These are phyloP conservation scores for Nomada ferruginata DNA, from an alignment of 2,888 invertebrate genomes.

Conservation along the genomic window DNA sequence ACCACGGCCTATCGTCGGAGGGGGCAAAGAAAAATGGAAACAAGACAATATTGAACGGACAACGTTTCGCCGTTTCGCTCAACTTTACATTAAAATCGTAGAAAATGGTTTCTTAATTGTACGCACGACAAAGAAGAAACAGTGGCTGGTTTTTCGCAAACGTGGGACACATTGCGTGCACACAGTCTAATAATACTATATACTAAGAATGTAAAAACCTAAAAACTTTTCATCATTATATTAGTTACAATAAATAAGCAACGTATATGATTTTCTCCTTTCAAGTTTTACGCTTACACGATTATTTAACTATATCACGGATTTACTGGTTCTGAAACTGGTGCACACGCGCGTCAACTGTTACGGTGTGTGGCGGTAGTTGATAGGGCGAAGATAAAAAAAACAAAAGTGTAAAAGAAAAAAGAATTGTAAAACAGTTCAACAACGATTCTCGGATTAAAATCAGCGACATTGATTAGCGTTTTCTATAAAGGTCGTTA, in stretches of 20 bases:
- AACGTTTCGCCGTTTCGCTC: slow-evolving; percentile 11
- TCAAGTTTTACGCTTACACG: slow-evolving; percentile 72
- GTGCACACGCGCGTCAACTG: slow-evolving; percentile 53
- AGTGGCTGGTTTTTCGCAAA: slow-evolving; percentile 23
- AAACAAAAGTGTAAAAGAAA: background rate
- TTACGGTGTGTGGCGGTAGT: slow-evolving; percentile 48
- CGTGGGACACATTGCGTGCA: slow-evolving; percentile 49
- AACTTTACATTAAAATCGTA: slow-evolving; percentile 26
- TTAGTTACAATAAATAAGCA: slow-evolving; percentile 80
- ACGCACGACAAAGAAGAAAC: slow-evolving; percentile 10
- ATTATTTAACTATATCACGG: slow-evolving; percentile 78
- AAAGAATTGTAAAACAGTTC: slow-evolving; percentile 1
- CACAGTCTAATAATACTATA: slow-evolving; percentile 72
- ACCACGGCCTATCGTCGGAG: slow-evolving; percentile 21
- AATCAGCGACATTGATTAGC: slow-evolving; percentile 20
- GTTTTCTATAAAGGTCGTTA: slow-evolving; percentile 42
- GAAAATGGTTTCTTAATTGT: background rate
- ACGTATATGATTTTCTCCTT: slow-evolving; percentile 68
- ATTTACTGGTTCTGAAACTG: slow-evolving; percentile 79
- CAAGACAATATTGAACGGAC: slow-evolving; percentile 20
- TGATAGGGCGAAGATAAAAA: slow-evolving; percentile 26
- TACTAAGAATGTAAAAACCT: slow-evolving; percentile 76
- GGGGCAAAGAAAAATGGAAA: background rate
- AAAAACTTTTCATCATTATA: slow-evolving; percentile 69
- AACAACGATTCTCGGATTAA: slow-evolving; percentile 32